Evolutionary conservation across 2,888 invertebrate genomes (phyloP).

Genomic region (Parnassius smintheus): DNA sequence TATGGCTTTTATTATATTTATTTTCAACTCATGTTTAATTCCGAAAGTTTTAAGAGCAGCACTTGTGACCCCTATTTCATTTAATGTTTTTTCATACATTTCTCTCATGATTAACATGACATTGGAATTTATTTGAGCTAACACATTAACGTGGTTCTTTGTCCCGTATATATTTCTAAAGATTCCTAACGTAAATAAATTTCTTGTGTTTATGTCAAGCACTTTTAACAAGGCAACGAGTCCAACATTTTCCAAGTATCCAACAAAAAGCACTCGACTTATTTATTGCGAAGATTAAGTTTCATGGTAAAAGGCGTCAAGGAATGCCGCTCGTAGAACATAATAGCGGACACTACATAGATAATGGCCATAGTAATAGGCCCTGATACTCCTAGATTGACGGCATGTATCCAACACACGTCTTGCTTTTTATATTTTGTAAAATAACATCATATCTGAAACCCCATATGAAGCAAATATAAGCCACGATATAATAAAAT

Average conservation of each 20-base stretch:
- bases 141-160: too few relatives aligned
- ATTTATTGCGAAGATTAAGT: constrained; percentile 22
- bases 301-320: constrained; percentile 24
- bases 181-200: too few relatives aligned
- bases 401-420: constrained; percentile 1
- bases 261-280: constrained; percentile 17
- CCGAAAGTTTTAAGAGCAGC: too few relatives aligned
- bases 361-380: constrained; percentile 20
- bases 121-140: too few relatives aligned
- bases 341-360: constrained; percentile 18
- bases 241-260: constrained; percentile 4
- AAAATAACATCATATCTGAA: not conserved
- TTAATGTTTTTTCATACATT: too few relatives aligned
- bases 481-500: not conserved
- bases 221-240: constrained; percentile 6
- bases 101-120: too few relatives aligned
- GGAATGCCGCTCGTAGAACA: constrained; percentile 14
- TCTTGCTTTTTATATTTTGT: not conserved
- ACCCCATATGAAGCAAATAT: not conserved
- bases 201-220: not conserved
- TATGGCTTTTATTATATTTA: too few relatives aligned
- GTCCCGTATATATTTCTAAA: too few relatives aligned
- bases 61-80: too few relatives aligned
- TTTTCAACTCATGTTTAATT: too few relatives aligned
- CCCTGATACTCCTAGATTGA: constrained; percentile 3